These are phyloP conservation scores for Polymixis lichenea DNA, from an alignment of 2,888 invertebrate species.

Conservation along the genomic window DNA sequence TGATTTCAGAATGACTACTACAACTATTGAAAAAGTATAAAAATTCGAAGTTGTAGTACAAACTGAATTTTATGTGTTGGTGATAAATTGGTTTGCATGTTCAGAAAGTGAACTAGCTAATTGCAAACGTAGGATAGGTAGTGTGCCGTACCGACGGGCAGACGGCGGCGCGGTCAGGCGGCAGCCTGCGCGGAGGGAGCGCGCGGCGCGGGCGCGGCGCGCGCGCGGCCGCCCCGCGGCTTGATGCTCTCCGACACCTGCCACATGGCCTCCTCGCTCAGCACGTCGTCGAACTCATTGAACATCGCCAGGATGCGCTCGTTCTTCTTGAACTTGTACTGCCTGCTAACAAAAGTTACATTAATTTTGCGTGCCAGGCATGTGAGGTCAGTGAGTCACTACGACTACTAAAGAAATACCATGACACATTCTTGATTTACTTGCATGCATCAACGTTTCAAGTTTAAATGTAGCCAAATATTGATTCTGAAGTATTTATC, in stretches of 20 bases:
- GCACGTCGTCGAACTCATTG: slow-evolving; percentile 98
- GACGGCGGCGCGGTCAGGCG: slow-evolving; percentile 54
- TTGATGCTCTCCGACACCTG: slow-evolving; percentile 99
- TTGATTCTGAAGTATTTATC: not conserved
- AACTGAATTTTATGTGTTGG: not conserved
- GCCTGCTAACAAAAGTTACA: slow-evolving; percentile 89
- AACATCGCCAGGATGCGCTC: slow-evolving; percentile 98
- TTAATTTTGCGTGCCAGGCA: slow-evolving; percentile 5
- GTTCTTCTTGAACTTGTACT: slow-evolving; percentile 97
- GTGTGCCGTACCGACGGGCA: slow-evolving; percentile 8
- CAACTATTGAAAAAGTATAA: not conserved
- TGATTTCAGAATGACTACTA: not conserved
- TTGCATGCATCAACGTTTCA: not conserved
- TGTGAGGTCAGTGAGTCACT: not conserved
- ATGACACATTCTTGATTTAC: not conserved
- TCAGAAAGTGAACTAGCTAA: not conserved
- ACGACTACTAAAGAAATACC: not conserved
- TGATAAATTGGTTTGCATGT: too few relatives aligned
- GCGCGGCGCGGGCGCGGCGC: slow-evolving; percentile 68
- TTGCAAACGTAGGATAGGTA: not conserved
- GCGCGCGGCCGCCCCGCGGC: slow-evolving; percentile 94
- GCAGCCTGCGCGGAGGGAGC: slow-evolving; percentile 73
- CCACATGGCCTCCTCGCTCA: slow-evolving; percentile 99
- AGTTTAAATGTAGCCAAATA: not conserved
- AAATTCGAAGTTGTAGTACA: not conserved